phyloP scores from a whole-genome alignment of 2,797 vertebrate genomes.

The Trematomus bernacchii region DNA sequence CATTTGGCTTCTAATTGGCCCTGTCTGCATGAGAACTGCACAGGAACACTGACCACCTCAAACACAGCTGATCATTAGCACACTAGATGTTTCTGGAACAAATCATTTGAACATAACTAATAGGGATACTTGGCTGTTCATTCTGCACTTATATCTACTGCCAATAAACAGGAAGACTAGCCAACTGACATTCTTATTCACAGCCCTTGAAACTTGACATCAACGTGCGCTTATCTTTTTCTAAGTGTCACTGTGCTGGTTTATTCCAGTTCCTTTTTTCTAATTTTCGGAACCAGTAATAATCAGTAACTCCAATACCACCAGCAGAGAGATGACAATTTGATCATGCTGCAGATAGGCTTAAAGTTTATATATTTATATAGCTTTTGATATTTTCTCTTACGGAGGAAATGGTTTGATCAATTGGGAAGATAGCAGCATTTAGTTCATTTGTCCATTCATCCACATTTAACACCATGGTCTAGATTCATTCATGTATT shows the following conservation, averaged over 20 bases:
- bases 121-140: too few species aligned
- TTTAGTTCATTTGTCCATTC: not conserved
- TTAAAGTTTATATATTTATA: not conserved
- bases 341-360: not conserved
- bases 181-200: too few species aligned
- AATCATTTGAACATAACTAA: too few species aligned
- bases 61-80: not conserved
- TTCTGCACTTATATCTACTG: too few species aligned
- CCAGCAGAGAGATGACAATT: not conserved
- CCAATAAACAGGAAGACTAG: too few species aligned
- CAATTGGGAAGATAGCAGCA: too few species aligned
- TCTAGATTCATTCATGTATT: not conserved
- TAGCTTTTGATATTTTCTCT: too few species aligned
- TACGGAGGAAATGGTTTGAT: too few species aligned
- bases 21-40: conserved; percentile 32
- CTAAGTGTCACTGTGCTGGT: not conserved
- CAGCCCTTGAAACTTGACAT: not conserved
- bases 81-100: not conserved
- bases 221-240: not conserved
- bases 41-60: not conserved
- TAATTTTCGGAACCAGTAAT: not conserved
- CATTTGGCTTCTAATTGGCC: conserved; percentile 52
- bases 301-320: not conserved
- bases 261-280: not conserved
- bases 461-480: not conserved